Conservation (phyloP, 1,140 invertebrate species). For the Helicoverpa armigera region DNA sequence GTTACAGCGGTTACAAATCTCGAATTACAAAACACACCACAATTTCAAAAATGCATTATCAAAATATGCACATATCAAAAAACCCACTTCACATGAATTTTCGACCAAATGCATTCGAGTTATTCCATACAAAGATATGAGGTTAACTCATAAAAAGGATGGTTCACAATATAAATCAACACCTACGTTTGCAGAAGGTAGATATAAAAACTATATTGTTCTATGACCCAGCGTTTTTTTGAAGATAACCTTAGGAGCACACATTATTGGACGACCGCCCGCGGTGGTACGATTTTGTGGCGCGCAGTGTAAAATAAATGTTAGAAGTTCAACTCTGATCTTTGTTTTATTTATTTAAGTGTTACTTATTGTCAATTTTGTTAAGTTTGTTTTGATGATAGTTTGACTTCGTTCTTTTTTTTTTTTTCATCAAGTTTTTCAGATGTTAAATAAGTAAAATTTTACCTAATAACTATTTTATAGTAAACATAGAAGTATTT, state of each 20-base stretch:
- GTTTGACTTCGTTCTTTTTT: background rate
- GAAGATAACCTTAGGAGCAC: slow-evolving; percentile 36
- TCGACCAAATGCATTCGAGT: slow-evolving; percentile 22
- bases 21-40: background rate
- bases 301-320: background rate
- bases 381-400: background rate
- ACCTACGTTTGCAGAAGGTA: slow-evolving; percentile 27
- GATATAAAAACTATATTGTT: slow-evolving; percentile 39
- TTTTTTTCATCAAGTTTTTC: too few species aligned
- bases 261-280: slow-evolving; percentile 41
- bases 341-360: too few species aligned
- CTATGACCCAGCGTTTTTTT: slow-evolving; percentile 33
- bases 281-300: slow-evolving; percentile 12
- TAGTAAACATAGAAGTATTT: too few species aligned
- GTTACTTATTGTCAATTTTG: background rate
- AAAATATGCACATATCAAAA: slow-evolving; percentile 17
- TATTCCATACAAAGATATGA: background rate
- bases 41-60: background rate
- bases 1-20: too few species aligned
- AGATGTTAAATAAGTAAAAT: too few species aligned
- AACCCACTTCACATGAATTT: background rate
- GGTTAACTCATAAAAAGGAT: background rate
- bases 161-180: slow-evolving; percentile 33
- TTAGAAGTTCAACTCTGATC: slow-evolving; percentile 4
- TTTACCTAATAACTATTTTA: too few species aligned